phyloP scores from a whole-genome alignment of 2,797 vertebrate species.

The Hydrophis major region DNA sequence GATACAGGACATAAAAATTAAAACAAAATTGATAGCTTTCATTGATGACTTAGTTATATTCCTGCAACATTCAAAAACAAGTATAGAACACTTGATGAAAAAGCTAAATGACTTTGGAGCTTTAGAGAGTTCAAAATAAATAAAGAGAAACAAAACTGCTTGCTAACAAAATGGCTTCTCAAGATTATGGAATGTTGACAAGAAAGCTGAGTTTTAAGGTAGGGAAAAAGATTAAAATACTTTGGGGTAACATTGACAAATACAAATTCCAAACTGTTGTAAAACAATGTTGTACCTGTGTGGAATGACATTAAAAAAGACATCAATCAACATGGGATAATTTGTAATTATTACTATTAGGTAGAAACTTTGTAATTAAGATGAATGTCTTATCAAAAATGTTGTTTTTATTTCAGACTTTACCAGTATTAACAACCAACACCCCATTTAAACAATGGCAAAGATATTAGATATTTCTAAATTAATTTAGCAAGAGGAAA shows the following conservation, averaged over 20 bases:
- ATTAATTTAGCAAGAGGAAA: no score
- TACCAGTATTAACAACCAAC: no score
- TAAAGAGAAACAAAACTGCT: neutral
- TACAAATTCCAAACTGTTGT: neutral
- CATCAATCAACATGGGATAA: neutral
- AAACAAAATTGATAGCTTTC: neutral
- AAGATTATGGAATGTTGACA: neutral
- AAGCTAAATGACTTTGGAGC: neutral
- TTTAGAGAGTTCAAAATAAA: neutral
- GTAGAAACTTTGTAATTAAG: neutral
- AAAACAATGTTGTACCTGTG: neutral
- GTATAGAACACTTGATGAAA: neutral
- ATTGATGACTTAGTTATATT: neutral
- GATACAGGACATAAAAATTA: no score
- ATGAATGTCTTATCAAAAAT: no score
- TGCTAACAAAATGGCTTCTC: neutral
- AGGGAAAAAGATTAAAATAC: neutral
- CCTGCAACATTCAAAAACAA: neutral
- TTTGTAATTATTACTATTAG: neutral
- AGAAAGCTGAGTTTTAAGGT: neutral
- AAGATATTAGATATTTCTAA: no score
- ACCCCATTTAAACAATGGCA: no score
- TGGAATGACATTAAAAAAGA: neutral
- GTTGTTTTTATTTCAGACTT: no score
- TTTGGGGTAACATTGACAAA: neutral